Evolutionary conservation across 2,797 vertebrate species (phyloP), one percentile per base, ranked within the genome.

Genomic region (Benthosema pterotum): DNA sequence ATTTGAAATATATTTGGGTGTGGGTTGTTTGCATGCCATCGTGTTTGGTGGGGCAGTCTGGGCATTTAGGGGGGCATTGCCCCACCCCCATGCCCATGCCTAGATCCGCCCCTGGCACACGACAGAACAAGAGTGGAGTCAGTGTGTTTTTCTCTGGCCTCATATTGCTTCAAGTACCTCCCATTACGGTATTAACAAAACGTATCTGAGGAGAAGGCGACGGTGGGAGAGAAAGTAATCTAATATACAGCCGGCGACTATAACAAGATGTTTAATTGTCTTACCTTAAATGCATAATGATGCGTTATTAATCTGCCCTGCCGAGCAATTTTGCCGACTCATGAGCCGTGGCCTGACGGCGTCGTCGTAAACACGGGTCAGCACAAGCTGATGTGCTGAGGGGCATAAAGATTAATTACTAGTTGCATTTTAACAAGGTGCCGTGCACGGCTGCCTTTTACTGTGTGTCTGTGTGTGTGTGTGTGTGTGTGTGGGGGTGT

Each of bases 231-330:
- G 38, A 16, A 14, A 18, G 38, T 38, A 57, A 49, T 11, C 49
- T 13, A 43, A 50, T 56, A 15, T 69, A 60, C 22, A 42, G 5
- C 43, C 5, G 32, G 77, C 71, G 63, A 78, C 57, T 64, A 70
- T 63, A 79, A 84, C 65, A 82, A 74, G 65, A 79, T 71, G 65
- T 81, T 83, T 85, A 84, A 85, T 81, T 82, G 72, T 63, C 58
- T 85, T 84, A 86, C 73, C 74, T 83, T 85, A 84, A 86, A 82
- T 75, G 70, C 71, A 75, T 83, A 82, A 87, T 82, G 72, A 85
- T 69, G 72, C 71, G 78, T 79, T 80, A 84, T 85, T 83, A 79
- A 87, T 83, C 82, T 77, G 59, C 48, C 48, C 82, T 77, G 59
- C 48, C 48, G 68, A 74, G 74, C 74, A 77, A 81, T 83, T 86